Evolutionary conservation across 2,888 invertebrate species (phyloP).

Genomic region (Eupithecia exiguata): DNA sequence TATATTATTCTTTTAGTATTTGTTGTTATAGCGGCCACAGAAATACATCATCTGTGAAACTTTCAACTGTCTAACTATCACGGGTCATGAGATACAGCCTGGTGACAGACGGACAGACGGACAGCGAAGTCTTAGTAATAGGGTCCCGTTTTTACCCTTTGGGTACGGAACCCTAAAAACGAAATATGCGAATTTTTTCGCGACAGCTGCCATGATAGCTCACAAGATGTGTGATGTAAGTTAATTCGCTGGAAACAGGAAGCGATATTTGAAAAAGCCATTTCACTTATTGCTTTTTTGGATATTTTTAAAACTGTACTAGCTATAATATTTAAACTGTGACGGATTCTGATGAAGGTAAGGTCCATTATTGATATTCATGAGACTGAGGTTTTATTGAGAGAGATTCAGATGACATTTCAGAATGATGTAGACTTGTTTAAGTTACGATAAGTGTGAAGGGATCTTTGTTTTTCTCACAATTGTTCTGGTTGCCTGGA

Average conservation of each 20-base stretch:
- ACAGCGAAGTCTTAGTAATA: too few species aligned
- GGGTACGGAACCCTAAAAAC: too few species aligned
- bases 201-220: not conserved
- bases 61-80: too few species aligned
- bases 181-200: not conserved
- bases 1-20: too few species aligned
- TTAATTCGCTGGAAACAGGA: not conserved
- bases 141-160: too few species aligned
- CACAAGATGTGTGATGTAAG: not conserved
- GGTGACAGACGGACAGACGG: too few species aligned
- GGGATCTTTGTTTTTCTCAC: not conserved
- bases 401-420: not conserved
- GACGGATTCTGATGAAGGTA: constrained; percentile 4
- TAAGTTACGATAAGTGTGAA: not conserved
- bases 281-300: not conserved
- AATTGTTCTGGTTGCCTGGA: too few species aligned
- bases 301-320: not conserved
- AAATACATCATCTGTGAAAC: too few species aligned
- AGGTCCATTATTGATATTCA: constrained; percentile 25
- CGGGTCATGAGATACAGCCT: too few species aligned
- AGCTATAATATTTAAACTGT: not conserved
- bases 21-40: too few species aligned
- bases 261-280: not conserved
- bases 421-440: constrained; percentile 1
- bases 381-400: constrained; percentile 19